phyloP scores from a whole-genome alignment of 2,888 invertebrate species.

The Heliconius sara region DNA sequence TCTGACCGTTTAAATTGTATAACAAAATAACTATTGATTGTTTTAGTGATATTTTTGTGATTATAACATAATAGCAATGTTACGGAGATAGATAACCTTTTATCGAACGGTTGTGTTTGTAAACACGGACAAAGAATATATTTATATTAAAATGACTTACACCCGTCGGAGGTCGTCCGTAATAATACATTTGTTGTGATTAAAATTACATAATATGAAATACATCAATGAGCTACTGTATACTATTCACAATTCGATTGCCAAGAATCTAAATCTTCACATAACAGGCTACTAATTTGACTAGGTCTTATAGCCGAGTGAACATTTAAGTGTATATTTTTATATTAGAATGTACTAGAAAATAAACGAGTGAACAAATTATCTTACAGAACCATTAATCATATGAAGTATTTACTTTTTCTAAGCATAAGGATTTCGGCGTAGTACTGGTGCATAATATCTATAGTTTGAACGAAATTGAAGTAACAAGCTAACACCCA shows the following conservation, averaged over 20 bases:
- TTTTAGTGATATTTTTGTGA: slow-evolving; percentile 31
- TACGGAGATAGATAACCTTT: slow-evolving; percentile 61
- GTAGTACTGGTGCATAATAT: neutral
- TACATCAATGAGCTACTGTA: slow-evolving; percentile 36
- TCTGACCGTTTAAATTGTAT: slow-evolving; percentile 54
- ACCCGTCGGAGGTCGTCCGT: slow-evolving; percentile 56
- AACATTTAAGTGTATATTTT: neutral
- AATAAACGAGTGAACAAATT: neutral
- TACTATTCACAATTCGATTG: slow-evolving; percentile 25
- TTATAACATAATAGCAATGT: slow-evolving; percentile 58
- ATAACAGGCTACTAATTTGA: neutral
- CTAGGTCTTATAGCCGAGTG: neutral
- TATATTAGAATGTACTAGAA: neutral
- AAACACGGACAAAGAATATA: slow-evolving; percentile 63
- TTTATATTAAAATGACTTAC: slow-evolving; percentile 58
- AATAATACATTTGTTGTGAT: slow-evolving; percentile 44
- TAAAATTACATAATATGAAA: slow-evolving; percentile 39
- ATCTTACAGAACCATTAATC: neutral
- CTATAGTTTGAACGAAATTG: neutral
- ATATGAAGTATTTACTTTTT: neutral
- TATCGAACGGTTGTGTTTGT: slow-evolving; percentile 71
- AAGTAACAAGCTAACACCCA: neutral
- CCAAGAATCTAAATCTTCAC: slow-evolving; percentile 19
- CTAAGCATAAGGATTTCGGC: neutral
- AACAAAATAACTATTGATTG: slow-evolving; percentile 21